Percentiles rank a stretch among this genome's conserved stretches.
Evolutionary conservation across 1,140 invertebrate genomes (phyloP).

Genomic region (Lordiphosa clarofinis): DNA sequence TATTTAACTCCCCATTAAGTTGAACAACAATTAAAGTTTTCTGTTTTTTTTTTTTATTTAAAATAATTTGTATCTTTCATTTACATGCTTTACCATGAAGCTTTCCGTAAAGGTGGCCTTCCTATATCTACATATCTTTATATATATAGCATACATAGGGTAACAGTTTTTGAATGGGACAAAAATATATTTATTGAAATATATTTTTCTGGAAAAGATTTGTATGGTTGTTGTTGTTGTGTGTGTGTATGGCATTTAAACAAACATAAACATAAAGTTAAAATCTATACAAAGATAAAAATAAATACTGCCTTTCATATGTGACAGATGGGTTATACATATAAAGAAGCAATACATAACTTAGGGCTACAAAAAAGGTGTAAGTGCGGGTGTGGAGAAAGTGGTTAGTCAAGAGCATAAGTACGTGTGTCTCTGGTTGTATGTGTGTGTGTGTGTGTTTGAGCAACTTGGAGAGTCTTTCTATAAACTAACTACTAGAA

Average conservation of each 20-base stretch:
- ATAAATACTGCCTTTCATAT: slow-evolving; percentile 48
- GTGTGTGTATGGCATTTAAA: slow-evolving; percentile 63
- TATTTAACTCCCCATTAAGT: no score
- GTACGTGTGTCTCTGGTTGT: slow-evolving; percentile 46
- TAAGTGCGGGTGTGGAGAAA: background rate
- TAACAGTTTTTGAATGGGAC: slow-evolving; percentile 52
- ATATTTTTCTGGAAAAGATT: slow-evolving; percentile 14
- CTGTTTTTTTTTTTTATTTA: slow-evolving; percentile 57
- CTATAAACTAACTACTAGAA: slow-evolving; percentile 35
- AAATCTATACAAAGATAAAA: slow-evolving; percentile 51
- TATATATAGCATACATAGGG: slow-evolving; percentile 13
- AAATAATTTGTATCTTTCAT: slow-evolving; percentile 72
- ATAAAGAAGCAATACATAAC: slow-evolving; percentile 9
- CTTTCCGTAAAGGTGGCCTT: slow-evolving; percentile 22
- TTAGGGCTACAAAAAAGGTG: slow-evolving; percentile 36
- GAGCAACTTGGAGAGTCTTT: slow-evolving; percentile 69
- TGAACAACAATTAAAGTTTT: no score
- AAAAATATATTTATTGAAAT: slow-evolving; percentile 37
- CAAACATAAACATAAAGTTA: slow-evolving; percentile 42
- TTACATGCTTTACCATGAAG: slow-evolving; percentile 59
- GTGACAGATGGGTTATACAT: slow-evolving; percentile 13
- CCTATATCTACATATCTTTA: slow-evolving; percentile 23
- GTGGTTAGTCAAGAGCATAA: slow-evolving; percentile 49
- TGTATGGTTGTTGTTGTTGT: background rate
- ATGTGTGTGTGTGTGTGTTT: slow-evolving; percentile 57